Evolutionary conservation across 2,888 invertebrate species (phyloP).

Genomic region (Drosophila barbarae): DNA sequence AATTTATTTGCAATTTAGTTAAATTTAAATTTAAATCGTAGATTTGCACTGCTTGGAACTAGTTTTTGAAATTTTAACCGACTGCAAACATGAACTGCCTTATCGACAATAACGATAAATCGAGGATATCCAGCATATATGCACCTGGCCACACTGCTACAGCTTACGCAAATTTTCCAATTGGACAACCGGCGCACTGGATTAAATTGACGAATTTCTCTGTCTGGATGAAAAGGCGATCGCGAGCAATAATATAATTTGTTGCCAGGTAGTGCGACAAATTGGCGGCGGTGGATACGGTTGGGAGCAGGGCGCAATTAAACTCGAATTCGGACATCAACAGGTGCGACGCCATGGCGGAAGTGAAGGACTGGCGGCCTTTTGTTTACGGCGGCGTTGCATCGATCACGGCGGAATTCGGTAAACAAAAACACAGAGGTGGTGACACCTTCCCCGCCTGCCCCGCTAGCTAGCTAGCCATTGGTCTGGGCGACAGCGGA

Average conservation of each 20-base stretch:
- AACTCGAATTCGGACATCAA: slow-evolving; percentile 35
- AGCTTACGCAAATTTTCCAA: slow-evolving; percentile 2
- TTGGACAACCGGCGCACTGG: slow-evolving; percentile 6
- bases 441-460: background rate
- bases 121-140: too few species aligned
- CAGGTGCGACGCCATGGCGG: slow-evolving; percentile 33
- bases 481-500: slow-evolving; percentile 15
- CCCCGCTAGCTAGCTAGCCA: background rate
- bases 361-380: slow-evolving; percentile 89
- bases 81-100: too few species aligned
- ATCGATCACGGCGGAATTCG: slow-evolving; percentile 95
- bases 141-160: background rate
- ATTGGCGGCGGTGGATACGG: background rate
- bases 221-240: slow-evolving; percentile 6
- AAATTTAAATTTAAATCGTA: too few species aligned
- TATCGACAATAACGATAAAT: too few species aligned
- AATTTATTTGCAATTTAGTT: too few species aligned
- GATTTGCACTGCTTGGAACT: too few species aligned
- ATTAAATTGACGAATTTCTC: background rate
- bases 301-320: background rate
- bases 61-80: too few species aligned
- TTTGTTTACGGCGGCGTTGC: slow-evolving; percentile 97
- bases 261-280: slow-evolving; percentile 6
- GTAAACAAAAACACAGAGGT: slow-evolving; percentile 80
- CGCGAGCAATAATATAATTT: slow-evolving; percentile 17